Percentiles rank a stretch among this genome's conserved stretches.
Evolutionary conservation across 30 jellyfish, hydroid and myxozoan genomes (phyloP).

Genomic region (Sanderia malayensis): DNA sequence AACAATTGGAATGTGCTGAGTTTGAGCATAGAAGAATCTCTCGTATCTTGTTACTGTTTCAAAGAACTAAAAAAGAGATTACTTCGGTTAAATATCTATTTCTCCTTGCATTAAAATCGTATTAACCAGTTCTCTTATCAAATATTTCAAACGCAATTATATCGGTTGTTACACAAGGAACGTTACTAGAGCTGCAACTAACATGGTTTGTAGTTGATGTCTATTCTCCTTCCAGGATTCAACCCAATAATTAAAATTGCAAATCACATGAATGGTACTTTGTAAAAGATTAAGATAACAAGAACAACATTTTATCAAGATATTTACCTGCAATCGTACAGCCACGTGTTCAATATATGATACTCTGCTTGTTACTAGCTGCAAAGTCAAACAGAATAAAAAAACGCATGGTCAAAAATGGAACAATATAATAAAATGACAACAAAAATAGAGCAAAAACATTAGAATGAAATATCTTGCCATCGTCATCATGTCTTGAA

Average conservation of each 20-base stretch:
- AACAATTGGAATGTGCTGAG: slow-evolving; percentile 82
- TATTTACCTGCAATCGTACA: slow-evolving; percentile 66
- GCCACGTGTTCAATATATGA: slow-evolving; percentile 74
- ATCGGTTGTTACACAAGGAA: no score
- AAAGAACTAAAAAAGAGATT: slow-evolving; percentile 73
- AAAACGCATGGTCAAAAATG: not conserved
- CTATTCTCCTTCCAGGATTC: no score
- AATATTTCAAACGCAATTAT: no score
- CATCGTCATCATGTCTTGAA: slow-evolving; percentile 82
- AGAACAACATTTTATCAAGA: no score
- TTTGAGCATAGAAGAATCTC: slow-evolving; percentile 83
- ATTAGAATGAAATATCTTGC: slow-evolving; percentile 35
- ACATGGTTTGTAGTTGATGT: no score
- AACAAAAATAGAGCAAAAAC: not conserved
- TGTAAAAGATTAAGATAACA: no score
- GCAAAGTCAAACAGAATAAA: slow-evolving; percentile 7
- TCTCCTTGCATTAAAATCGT: no score
- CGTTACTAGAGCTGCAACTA: no score
- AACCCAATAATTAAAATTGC: no score
- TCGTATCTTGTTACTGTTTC: slow-evolving; percentile 92
- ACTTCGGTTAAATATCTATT: no score
- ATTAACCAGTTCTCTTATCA: no score
- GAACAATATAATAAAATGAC: not conserved
- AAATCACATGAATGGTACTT: no score
- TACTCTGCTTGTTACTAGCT: slow-evolving; percentile 65